phyloP scores from a whole-genome alignment of 2,113 vertebrate species.

The Malurus elegans region DNA sequence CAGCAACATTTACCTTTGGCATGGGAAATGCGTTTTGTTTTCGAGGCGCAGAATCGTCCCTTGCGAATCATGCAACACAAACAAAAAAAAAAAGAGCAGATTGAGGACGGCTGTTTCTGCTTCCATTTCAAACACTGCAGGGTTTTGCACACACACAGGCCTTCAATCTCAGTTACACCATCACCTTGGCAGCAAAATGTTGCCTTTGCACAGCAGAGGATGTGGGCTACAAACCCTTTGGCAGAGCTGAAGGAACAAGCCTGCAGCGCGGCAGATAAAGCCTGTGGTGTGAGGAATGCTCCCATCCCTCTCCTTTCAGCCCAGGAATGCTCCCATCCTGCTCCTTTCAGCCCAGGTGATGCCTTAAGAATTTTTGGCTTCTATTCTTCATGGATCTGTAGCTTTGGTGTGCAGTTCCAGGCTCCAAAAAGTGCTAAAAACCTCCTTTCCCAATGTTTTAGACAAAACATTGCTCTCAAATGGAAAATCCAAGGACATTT shows the following conservation, averaged over 20 bases:
- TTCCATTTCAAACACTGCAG: background rate
- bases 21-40: rapidly evolving
- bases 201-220: background rate
- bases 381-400: too few species aligned
- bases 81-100: background rate
- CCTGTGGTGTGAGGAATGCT: background rate
- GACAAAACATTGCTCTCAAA: too few species aligned
- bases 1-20: background rate
- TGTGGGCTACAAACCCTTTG: background rate
- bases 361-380: too few species aligned
- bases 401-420: too few species aligned
- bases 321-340: background rate
- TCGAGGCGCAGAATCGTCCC: background rate
- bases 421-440: too few species aligned
- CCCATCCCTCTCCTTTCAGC: background rate
- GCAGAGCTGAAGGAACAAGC: background rate
- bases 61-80: background rate
- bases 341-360: too few species aligned
- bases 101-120: background rate
- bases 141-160: background rate
- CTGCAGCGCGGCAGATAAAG: background rate
- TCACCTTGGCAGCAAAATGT: background rate
- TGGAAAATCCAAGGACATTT: too few species aligned
- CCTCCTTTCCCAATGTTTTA: too few species aligned
- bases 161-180: slow-evolving; percentile 16